Percentiles rank a stretch among this genome's conserved stretches.
Evolutionary conservation across 2,113 vertebrate species (phyloP).

Genomic region (Gobiocypris rarus): DNA sequence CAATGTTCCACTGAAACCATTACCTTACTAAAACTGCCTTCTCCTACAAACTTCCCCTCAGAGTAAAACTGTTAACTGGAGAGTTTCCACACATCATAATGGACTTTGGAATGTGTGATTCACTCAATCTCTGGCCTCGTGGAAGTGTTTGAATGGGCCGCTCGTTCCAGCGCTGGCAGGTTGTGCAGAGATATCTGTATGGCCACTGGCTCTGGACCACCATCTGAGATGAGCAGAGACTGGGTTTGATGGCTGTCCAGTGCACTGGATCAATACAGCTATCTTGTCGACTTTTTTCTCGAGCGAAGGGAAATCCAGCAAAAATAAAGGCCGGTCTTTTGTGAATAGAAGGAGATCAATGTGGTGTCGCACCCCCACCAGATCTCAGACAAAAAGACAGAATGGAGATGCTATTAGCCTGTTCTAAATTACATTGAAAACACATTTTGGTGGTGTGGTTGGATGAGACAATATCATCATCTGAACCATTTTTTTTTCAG

Average conservation of each 20-base stretch:
- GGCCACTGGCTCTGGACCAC: slow-evolving; percentile 42
- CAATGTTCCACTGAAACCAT: not conserved
- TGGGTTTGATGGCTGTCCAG: slow-evolving; percentile 53
- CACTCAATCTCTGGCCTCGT: slow-evolving; percentile 26
- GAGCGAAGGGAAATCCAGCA: slow-evolving; percentile 45
- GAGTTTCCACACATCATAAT: slow-evolving; percentile 8
- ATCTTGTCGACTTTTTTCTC: slow-evolving; percentile 49
- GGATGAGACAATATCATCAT: slow-evolving; percentile 2
- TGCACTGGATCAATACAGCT: slow-evolving; percentile 45
- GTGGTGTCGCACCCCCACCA: slow-evolving; percentile 6
- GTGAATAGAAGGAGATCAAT: slow-evolving; percentile 49
- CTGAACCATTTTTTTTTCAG: not conserved
- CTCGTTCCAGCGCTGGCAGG: slow-evolving; percentile 40
- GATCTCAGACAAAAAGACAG: slow-evolving; percentile 19
- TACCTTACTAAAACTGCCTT: not conserved
- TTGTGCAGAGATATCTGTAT: slow-evolving; percentile 34
- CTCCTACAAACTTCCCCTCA: not conserved
- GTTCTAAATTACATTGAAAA: slow-evolving; percentile 28
- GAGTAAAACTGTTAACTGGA: slow-evolving; percentile 1
- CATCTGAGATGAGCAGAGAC: slow-evolving; percentile 55
- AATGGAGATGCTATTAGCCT: slow-evolving; percentile 30
- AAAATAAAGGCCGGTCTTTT: slow-evolving; percentile 41
- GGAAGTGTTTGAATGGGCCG: not conserved
- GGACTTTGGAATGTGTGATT: not conserved
- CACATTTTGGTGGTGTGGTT: not conserved